A percentile compares a stretch with the other conserved stretches of the same genome.
These are phyloP conservation scores for Cerastis rubricosa DNA, from an alignment of 2,888 invertebrate genomes.

Conservation along the genomic window DNA sequence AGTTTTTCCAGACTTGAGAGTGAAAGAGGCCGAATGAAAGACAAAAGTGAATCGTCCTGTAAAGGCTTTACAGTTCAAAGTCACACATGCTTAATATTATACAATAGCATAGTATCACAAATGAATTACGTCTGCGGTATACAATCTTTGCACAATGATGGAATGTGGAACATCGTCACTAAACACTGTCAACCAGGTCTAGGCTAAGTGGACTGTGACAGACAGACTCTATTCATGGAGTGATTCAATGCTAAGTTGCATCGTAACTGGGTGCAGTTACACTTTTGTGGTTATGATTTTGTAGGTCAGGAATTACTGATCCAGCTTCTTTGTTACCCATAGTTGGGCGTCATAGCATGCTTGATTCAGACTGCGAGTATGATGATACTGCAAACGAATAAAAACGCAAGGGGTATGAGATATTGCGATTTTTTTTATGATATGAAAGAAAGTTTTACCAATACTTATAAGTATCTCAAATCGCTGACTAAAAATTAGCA, in stretches of 20 bases:
- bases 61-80: not conserved
- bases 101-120: conserved; percentile 30
- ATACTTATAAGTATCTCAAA: not conserved
- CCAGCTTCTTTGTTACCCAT: not conserved
- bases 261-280: conserved; percentile 35
- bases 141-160: conserved; percentile 48
- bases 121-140: conserved; percentile 22
- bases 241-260: conserved; percentile 40
- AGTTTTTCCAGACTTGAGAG: not conserved
- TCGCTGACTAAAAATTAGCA: not conserved
- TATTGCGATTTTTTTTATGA: not conserved
- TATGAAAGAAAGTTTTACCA: not conserved
- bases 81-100: conserved; percentile 8
- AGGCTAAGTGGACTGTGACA: conserved; percentile 44
- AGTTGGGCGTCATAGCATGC: not conserved
- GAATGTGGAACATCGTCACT: conserved; percentile 41
- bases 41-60: not conserved
- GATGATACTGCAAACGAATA: not conserved
- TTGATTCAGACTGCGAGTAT: not conserved
- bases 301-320: conserved; percentile 14
- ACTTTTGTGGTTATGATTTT: conserved; percentile 27
- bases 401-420: not conserved
- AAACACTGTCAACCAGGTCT: conserved; percentile 47
- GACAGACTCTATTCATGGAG: conserved; percentile 35
- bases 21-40: not conserved